Evolutionary conservation across 2,888 invertebrate genomes (phyloP).

Genomic region (Dicycla oo): DNA sequence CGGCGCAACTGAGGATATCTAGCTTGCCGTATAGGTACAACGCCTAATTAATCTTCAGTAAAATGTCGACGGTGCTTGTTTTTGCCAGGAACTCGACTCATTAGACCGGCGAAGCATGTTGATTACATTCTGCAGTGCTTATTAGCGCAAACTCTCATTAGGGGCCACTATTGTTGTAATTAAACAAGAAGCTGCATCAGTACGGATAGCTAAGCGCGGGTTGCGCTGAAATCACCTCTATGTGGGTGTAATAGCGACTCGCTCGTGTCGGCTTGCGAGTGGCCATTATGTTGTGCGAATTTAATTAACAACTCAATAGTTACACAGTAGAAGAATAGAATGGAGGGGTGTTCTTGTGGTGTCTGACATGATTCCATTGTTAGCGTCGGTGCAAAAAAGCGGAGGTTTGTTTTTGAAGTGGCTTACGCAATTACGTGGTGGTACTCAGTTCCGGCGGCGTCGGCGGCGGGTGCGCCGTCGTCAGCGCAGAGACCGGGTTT

Average conservation of each 20-base stretch:
- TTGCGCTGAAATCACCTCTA: constrained; percentile 77
- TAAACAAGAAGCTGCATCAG: constrained; percentile 87
- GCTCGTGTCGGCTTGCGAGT: constrained; percentile 52
- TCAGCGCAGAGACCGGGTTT: constrained; percentile 78
- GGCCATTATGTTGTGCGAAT: constrained; percentile 83
- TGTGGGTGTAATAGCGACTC: constrained; percentile 69
- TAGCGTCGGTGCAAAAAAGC: constrained; percentile 84
- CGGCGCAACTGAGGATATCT: constrained; percentile 74
- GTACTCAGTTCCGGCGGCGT: constrained; percentile 73
- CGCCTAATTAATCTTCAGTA: constrained; percentile 89
- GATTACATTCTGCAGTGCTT: constrained; percentile 90
- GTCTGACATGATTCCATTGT: constrained; percentile 89
- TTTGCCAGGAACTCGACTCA: constrained; percentile 89
- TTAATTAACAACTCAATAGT: constrained; percentile 90
- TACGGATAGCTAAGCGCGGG: constrained; percentile 72
- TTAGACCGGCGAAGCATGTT: constrained; percentile 90
- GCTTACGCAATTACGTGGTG: constrained; percentile 87
- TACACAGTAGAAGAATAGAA: constrained; percentile 79
- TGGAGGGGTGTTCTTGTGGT: constrained; percentile 85
- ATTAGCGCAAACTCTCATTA: constrained; percentile 90
- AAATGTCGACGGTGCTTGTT: constrained; percentile 88
- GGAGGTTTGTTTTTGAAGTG: constrained; percentile 86
- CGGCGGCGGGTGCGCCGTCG: constrained; percentile 69
- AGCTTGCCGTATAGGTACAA: constrained; percentile 81
- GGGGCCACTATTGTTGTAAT: constrained; percentile 90